Conservation (phyloP, 2,888 invertebrate species). For the Danaus chrysippus region DNA sequence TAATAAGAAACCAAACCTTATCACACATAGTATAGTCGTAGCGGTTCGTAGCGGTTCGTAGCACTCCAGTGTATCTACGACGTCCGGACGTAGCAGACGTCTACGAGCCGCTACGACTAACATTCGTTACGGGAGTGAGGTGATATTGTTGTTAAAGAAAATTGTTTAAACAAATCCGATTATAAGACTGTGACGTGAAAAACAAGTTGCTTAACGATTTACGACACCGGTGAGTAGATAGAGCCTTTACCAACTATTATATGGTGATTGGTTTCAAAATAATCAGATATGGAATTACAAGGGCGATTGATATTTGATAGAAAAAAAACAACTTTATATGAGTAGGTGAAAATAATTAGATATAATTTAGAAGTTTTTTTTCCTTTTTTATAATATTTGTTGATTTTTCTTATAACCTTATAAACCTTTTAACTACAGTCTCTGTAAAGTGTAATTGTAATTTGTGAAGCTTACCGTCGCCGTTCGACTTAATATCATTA, state of each 20-base stretch:
- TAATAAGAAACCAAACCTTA: conserved; percentile 22
- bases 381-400: too few relatives aligned
- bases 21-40: conserved; percentile 19
- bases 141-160: conserved; percentile 7
- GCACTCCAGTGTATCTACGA: conserved; percentile 28
- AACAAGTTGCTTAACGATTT: neutral
- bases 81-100: conserved; percentile 26
- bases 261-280: neutral
- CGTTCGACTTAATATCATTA: too few relatives aligned
- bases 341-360: too few relatives aligned
- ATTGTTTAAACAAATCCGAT: neutral
- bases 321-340: too few relatives aligned
- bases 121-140: conserved; percentile 13
- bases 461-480: too few relatives aligned
- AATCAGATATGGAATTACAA: neutral
- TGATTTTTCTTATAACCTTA: too few relatives aligned
- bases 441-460: too few relatives aligned
- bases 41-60: conserved; percentile 25
- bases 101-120: conserved; percentile 13
- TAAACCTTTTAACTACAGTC: too few relatives aligned
- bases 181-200: too few relatives aligned
- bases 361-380: too few relatives aligned
- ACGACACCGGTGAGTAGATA: conserved; percentile 9
- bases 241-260: neutral
- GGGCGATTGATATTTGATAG: neutral